These are phyloP conservation scores for Abramis brama DNA, from an alignment of 2,113 vertebrate genomes.

Conservation along the genomic window DNA sequence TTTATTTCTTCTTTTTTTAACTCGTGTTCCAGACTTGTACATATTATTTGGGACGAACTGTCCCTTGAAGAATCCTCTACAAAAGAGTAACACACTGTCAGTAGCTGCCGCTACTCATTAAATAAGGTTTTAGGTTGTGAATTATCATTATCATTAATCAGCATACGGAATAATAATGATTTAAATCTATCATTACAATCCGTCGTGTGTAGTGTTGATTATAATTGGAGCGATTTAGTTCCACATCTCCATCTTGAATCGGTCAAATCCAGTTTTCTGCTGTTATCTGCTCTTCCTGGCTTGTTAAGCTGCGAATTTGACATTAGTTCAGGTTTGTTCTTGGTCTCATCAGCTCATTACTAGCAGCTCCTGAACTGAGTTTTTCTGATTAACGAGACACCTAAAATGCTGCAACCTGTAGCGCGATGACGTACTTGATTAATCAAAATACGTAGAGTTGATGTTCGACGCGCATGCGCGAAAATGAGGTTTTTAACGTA, in stretches of 20 bases:
- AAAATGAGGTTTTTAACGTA: too few species aligned
- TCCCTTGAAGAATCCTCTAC: neutral
- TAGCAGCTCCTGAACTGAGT: neutral
- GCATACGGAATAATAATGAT: neutral
- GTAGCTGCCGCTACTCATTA: neutral
- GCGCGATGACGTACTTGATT: too few species aligned
- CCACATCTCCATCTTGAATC: neutral
- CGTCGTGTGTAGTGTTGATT: neutral
- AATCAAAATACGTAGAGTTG: too few species aligned
- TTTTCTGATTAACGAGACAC: too few species aligned
- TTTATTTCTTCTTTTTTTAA: neutral
- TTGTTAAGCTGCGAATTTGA: neutral
- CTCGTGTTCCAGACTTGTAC: neutral
- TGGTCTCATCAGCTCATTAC: neutral
- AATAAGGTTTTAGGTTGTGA: neutral
- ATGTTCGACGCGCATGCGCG: too few species aligned
- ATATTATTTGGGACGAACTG: neutral
- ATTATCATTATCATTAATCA: neutral
- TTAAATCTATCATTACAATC: too few species aligned
- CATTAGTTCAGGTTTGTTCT: neutral
- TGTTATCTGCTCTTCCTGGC: neutral
- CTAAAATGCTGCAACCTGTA: neutral
- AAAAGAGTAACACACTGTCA: neutral
- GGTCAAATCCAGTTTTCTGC: neutral
- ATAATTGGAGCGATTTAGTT: neutral